Conservation (phyloP, 2,888 invertebrate genomes). For the Empis livida region DNA sequence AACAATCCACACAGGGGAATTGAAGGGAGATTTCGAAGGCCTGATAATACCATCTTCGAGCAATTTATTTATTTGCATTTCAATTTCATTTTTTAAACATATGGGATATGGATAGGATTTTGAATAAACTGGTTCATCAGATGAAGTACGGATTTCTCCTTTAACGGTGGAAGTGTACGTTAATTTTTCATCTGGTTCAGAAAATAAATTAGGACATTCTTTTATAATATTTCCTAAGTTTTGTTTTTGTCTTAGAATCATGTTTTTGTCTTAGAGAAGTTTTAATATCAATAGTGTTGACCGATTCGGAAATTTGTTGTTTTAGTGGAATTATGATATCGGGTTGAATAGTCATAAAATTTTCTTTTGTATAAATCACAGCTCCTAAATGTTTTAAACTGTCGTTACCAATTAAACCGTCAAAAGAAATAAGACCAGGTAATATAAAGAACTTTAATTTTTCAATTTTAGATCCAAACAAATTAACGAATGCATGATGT, state of each 20-base stretch:
- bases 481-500: neutral
- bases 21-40: neutral
- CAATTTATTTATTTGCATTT: neutral
- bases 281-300: conserved; percentile 4
- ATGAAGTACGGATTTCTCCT: neutral
- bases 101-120: neutral
- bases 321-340: neutral
- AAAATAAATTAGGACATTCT: neutral
- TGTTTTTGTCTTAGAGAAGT: conserved; percentile 6
- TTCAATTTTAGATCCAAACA: conserved; percentile 8
- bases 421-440: neutral
- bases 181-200: conserved; percentile 1
- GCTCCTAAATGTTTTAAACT: neutral
- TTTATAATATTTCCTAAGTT: neutral
- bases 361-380: neutral
- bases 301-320: conserved; percentile 5
- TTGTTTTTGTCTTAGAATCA: conserved; percentile 2
- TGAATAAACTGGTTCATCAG: neutral
- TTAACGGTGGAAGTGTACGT: neutral
- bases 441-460: neutral
- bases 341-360: neutral
- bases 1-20: conserved; percentile 1
- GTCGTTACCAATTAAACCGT: neutral
- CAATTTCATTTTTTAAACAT: neutral
- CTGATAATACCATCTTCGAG: neutral